These are phyloP conservation scores for Archegozetes longisetosus DNA, from an alignment of 1,140 invertebrate genomes.

Conservation along the genomic window DNA sequence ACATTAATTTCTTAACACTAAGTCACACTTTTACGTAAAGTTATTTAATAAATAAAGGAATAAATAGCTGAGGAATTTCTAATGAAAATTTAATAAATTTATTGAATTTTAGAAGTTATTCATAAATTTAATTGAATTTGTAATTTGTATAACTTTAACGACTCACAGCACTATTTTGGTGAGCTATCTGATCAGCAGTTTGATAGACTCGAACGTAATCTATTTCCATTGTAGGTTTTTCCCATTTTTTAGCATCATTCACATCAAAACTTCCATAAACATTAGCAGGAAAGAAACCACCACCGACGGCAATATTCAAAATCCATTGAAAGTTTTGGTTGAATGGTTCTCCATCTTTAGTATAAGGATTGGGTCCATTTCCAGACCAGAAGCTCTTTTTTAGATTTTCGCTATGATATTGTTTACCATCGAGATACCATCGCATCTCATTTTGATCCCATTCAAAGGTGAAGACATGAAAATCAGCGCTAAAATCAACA, in stretches of 20 bases:
- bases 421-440: slow-evolving; percentile 19
- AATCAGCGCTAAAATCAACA: slow-evolving; percentile 19
- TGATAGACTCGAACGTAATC: background rate
- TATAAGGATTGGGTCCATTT: background rate
- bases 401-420: background rate
- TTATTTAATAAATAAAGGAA: too few species aligned
- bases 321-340: slow-evolving; percentile 22
- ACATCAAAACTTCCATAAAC: background rate
- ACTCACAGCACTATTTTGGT: too few species aligned
- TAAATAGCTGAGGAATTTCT: too few species aligned
- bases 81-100: too few species aligned
- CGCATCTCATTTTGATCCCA: slow-evolving; percentile 25
- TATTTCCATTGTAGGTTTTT: background rate
- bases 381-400: background rate
- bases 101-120: too few species aligned
- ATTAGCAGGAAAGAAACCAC: background rate
- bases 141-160: too few species aligned
- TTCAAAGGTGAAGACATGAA: slow-evolving; percentile 26
- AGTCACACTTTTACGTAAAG: too few species aligned
- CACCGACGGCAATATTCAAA: slow-evolving; percentile 14
- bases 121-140: too few species aligned
- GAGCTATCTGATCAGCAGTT: too few species aligned
- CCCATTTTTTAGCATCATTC: background rate
- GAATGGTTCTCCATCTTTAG: slow-evolving; percentile 14
- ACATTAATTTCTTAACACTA: too few species aligned